Evolutionary conservation across 2,888 invertebrate species (phyloP).

Genomic region (Labia minor): DNA sequence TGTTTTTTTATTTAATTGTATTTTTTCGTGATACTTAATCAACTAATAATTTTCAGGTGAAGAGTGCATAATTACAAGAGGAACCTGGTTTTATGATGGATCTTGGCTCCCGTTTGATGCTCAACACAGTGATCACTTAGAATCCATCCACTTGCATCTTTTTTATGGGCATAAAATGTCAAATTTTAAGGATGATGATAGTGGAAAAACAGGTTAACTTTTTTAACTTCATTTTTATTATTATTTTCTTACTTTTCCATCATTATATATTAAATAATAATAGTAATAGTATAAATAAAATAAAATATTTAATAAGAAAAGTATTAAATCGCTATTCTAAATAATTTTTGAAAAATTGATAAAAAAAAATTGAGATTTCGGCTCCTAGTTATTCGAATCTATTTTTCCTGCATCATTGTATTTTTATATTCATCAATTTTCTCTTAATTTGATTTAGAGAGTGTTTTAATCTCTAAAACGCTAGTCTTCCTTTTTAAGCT

Average conservation of each 20-base stretch:
- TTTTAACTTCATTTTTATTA: background rate
- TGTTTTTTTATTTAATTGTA: no score
- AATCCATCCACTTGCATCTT: conserved; percentile 47
- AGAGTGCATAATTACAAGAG: conserved; percentile 46
- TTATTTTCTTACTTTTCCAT: background rate
- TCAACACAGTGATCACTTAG: conserved; percentile 45
- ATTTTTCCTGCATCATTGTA: no score
- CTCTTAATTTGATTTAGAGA: no score
- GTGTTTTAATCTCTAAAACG: no score
- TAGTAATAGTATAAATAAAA: conserved; percentile 14
- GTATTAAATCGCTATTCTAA: no score
- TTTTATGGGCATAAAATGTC: conserved; percentile 39
- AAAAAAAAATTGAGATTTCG: no score
- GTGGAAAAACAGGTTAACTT: conserved; percentile 27
- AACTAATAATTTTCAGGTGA: conserved; percentile 38
- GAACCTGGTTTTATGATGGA: conserved; percentile 54
- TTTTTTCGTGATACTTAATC: no score
- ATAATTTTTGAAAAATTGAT: no score
- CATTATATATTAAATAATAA: background rate
- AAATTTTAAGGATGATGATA: conserved; percentile 28
- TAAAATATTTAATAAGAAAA: no score
- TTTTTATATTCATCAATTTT: no score
- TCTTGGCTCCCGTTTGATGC: conserved; percentile 52
- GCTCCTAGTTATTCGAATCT: no score
- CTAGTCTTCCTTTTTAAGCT: no score